These are phyloP conservation scores for Eucriotettix oculatus DNA, from an alignment of 2,888 invertebrate genomes.

Conservation along the genomic window DNA sequence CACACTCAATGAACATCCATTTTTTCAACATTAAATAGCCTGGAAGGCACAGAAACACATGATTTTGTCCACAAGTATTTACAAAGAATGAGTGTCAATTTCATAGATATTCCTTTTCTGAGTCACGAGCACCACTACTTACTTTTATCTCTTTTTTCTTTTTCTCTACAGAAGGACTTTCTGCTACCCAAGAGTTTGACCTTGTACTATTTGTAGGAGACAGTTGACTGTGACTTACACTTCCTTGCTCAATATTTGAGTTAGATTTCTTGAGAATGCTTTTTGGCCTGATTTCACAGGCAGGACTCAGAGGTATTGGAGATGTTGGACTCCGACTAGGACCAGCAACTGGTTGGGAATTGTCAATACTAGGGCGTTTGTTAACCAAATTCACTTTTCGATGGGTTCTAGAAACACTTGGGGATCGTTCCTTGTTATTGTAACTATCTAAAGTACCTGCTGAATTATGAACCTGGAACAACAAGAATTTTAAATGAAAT, in stretches of 20 bases:
- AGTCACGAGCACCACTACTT: no score
- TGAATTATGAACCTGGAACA: conserved; percentile 13
- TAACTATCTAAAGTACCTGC: conserved; percentile 13
- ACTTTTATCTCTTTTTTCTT: not conserved
- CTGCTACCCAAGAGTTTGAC: conserved; percentile 14
- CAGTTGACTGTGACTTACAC: conserved; percentile 9
- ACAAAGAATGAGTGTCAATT: not conserved
- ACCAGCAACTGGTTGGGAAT: conserved; percentile 6
- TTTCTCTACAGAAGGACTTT: conserved; percentile 6
- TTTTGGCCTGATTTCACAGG: conserved; percentile 17
- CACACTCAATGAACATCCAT: no score
- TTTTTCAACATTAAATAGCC: not conserved
- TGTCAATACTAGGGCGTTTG: conserved; percentile 12
- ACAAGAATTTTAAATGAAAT: not conserved
- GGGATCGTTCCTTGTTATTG: conserved; percentile 14
- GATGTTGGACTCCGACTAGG: conserved; percentile 13
- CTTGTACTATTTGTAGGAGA: conserved; percentile 12
- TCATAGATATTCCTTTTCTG: not conserved
- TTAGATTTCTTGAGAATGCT: conserved; percentile 20
- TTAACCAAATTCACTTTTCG: conserved; percentile 12
- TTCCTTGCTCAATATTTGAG: conserved; percentile 17
- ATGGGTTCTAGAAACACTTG: conserved; percentile 11
- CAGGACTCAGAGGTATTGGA: conserved; percentile 9
- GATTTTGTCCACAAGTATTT: not conserved
- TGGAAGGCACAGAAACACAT: not conserved